Evolutionary conservation across 2,113 vertebrate species (phyloP).

Genomic region (Ptilonorhynchus violaceus): DNA sequence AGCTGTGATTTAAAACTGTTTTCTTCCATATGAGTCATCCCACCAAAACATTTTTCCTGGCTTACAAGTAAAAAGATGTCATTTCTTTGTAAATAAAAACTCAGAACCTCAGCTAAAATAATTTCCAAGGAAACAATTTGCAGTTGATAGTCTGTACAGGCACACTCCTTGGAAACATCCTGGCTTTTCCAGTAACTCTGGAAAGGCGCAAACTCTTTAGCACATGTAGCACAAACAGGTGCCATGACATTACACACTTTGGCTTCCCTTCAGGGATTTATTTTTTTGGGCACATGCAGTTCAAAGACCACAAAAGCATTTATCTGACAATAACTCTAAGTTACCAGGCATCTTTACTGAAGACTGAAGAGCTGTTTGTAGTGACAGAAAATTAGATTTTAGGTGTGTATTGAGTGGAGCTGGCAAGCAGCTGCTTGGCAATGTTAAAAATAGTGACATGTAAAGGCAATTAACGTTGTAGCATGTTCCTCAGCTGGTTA

Average conservation of each 20-base stretch:
- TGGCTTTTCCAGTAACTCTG: background rate
- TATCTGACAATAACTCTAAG: background rate
- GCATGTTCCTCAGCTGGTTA: background rate
- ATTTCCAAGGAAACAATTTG: background rate
- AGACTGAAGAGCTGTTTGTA: background rate
- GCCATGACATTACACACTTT: background rate
- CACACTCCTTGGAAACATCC: background rate
- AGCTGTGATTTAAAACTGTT: background rate
- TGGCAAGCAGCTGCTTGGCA: background rate
- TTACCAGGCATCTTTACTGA: background rate
- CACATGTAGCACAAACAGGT: background rate
- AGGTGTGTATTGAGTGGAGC: background rate
- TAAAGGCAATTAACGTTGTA: background rate
- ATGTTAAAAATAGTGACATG: background rate
- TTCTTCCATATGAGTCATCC: background rate
- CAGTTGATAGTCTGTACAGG: background rate
- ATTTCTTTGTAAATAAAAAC: background rate
- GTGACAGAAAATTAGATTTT: background rate
- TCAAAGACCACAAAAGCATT: background rate
- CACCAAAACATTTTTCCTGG: background rate
- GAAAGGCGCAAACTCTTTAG: background rate
- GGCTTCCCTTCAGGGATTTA: background rate
- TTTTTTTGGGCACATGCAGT: background rate
- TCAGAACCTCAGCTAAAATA: background rate
- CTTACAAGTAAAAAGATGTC: background rate